phyloP scores from a whole-genome alignment of 2,797 vertebrate species.

The Craterocephalus amniculus region DNA sequence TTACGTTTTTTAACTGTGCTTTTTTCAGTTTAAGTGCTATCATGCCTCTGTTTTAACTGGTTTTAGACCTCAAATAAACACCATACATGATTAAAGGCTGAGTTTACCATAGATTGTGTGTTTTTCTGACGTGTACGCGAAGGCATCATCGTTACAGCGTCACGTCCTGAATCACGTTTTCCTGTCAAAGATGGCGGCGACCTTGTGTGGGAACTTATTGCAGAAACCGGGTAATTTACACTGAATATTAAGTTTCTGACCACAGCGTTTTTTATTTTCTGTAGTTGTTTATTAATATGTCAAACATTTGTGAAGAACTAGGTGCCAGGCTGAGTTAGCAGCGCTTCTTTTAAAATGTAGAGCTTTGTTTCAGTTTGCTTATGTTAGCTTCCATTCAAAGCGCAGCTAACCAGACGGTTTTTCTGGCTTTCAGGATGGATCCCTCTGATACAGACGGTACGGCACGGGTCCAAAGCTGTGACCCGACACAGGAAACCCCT shows the following conservation, averaged over 20 bases:
- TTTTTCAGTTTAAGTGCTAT: background rate
- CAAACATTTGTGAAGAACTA: background rate
- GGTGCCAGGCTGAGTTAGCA: background rate
- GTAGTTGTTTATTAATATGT: background rate
- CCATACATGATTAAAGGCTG: background rate
- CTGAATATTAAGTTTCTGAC: background rate
- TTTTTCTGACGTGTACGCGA: fast-evolving
- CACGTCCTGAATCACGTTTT: slow-evolving; percentile 28
- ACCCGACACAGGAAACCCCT: slow-evolving; percentile 91
- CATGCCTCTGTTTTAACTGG: background rate
- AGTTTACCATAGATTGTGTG: background rate
- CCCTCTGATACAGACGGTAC: slow-evolving; percentile 84
- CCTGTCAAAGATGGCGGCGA: slow-evolving; percentile 82
- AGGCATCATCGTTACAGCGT: slow-evolving; percentile 18
- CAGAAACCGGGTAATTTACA: slow-evolving; percentile 76
- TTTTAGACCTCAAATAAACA: background rate
- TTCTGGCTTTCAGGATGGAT: slow-evolving; percentile 82
- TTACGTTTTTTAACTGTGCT: background rate
- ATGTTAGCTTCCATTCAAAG: slow-evolving; percentile 4
- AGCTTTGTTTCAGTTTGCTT: background rate
- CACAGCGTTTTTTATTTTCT: fast-evolving
- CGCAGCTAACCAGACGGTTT: background rate
- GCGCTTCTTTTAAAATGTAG: fast-evolving
- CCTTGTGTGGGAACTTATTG: slow-evolving; percentile 79
- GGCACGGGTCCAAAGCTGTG: slow-evolving; percentile 91